Evolutionary conservation across 2,113 vertebrate species (phyloP).

Genomic region (Syngnathus scovelli): DNA sequence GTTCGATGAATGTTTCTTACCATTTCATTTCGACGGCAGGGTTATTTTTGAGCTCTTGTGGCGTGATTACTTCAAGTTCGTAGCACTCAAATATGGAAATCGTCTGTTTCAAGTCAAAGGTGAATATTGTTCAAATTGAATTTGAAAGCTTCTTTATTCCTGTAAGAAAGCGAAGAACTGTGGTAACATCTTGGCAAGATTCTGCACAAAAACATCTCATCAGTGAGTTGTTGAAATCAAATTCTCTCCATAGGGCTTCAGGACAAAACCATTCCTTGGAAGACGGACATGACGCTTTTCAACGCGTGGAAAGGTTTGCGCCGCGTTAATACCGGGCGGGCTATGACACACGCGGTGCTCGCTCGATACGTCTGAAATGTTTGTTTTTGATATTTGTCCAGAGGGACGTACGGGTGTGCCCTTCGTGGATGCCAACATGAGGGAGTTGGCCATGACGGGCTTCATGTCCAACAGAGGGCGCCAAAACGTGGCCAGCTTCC

Average conservation of each 20-base stretch:
- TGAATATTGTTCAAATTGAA: slow-evolving; percentile 15
- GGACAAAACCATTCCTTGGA: slow-evolving; percentile 75
- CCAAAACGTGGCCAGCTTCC: slow-evolving; percentile 80
- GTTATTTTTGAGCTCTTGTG: slow-evolving; percentile 81
- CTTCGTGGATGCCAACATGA: slow-evolving; percentile 82
- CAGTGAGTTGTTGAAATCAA: no score
- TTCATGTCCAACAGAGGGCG: slow-evolving; percentile 82
- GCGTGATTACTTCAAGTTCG: slow-evolving; percentile 80
- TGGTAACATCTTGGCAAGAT: no score
- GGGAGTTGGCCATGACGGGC: slow-evolving; percentile 72
- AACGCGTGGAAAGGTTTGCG: slow-evolving; percentile 75
- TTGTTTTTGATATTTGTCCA: slow-evolving; percentile 17
- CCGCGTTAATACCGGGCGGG: no score
- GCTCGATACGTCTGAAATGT: neutral
- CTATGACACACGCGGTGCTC: neutral
- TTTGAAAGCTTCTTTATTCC: no score
- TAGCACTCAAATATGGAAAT: slow-evolving; percentile 73
- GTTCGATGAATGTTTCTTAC: neutral
- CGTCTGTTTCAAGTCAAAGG: slow-evolving; percentile 73
- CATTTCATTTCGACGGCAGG: slow-evolving; percentile 51
- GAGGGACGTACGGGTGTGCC: slow-evolving; percentile 79
- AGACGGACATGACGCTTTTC: slow-evolving; percentile 72
- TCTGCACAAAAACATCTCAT: neutral
- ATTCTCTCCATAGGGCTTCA: slow-evolving; percentile 69
- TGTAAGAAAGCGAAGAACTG: no score